Conservation (phyloP, 2,888 invertebrate genomes). For the Spilosoma lubricipeda region DNA sequence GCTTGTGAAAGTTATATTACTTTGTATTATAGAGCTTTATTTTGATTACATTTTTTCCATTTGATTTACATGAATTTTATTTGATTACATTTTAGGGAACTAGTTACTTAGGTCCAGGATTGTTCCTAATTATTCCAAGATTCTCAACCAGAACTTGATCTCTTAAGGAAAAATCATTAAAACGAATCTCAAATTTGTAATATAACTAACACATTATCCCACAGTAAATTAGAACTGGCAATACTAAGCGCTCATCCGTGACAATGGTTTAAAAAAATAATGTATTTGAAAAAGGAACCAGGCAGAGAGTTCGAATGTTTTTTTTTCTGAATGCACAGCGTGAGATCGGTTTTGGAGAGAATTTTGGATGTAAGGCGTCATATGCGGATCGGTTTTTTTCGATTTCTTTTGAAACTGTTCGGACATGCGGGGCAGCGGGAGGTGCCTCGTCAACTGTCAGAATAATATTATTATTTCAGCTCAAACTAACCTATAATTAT, state of each 20-base stretch:
- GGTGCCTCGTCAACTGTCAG: constrained; percentile 42
- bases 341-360: constrained; percentile 83
- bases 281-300: constrained; percentile 74
- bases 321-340: constrained; percentile 79
- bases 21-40: too few relatives aligned
- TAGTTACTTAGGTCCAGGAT: too few relatives aligned
- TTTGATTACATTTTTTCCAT: too few relatives aligned
- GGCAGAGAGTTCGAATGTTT: constrained; percentile 55
- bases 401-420: constrained; percentile 54
- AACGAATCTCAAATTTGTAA: constrained; percentile 36
- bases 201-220: constrained; percentile 38
- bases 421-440: constrained; percentile 54
- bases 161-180: constrained; percentile 3
- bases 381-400: constrained; percentile 70
- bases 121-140: background rate
- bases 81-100: too few relatives aligned
- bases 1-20: too few relatives aligned
- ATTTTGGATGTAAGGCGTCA: constrained; percentile 83
- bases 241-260: constrained; percentile 63
- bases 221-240: constrained; percentile 42
- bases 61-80: too few relatives aligned
- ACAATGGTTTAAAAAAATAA: constrained; percentile 64
- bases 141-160: background rate
- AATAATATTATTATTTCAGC: constrained; percentile 45
- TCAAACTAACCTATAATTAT: constrained; percentile 41